Evolutionary conservation across 2,113 vertebrate genomes (phyloP), one percentile per base, ranked within the genome.

Genomic region (Pomatorhinus ruficollis): DNA sequence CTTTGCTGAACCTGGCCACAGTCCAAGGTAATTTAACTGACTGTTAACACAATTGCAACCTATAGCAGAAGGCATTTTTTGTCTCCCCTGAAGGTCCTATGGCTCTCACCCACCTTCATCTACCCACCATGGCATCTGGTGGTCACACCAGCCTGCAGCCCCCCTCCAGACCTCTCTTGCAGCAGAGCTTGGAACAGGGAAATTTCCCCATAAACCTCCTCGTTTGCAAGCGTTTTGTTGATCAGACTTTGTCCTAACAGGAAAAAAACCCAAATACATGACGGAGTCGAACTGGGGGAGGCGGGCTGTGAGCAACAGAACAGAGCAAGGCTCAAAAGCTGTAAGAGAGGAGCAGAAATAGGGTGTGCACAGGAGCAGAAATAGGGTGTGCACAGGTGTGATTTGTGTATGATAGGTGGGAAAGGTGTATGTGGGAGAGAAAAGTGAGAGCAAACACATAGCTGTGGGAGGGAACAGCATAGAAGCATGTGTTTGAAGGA

Each of bases 171-270:
- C 0, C 14, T 40, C 8, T 80, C n/a, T 39, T 42, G 24, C 37
- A 75, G 28, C 42, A 65, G 22, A 65, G 20, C 11, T 65, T 65
- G 47, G 33, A 33, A 44, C 0, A 1, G n/a, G 4, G 24, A 30
- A 74, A 50, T 57, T 69, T 77, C 37, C 25, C 54, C 12, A 72
- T n/a, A 50, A 92, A 77, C 3, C 2, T 63, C n/a, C 27, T 52
- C 11, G 1, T 60, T 54, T 81, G 17, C 14, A 42, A 74, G 56
- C 0, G 0, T 57, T 95, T 66, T 9, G 10, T n/a, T 8, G 3
- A 81, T 12, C 31, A 70, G 66, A 30, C 12, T 88, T 86, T 18
- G 14, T 24, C 17, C 44, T 59, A 30, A 69, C 31, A 61, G 49
- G 63, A 35, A 25, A 87, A 42, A 27, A 66, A 4, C 27, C 53